Percentiles rank a stretch among this genome's conserved stretches.
Conservation (phyloP, 1,140 invertebrate genomes). For the Diorhabda sublineata region DNA sequence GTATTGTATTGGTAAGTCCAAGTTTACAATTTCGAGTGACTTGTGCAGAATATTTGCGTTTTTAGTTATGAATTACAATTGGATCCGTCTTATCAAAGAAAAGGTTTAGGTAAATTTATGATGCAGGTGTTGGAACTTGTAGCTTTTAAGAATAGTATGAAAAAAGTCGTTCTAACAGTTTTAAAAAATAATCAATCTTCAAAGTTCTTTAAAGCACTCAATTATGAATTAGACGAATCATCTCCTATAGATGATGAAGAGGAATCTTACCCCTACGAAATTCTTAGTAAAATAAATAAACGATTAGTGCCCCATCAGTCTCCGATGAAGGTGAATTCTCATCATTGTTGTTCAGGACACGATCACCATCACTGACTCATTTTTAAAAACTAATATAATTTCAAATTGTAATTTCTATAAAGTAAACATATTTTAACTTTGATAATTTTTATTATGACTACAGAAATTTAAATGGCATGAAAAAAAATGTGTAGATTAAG, state of each 20-base stretch:
- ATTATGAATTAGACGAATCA: conserved; percentile 52
- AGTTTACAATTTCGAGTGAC: conserved; percentile 3
- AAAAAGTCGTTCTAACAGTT: conserved; percentile 77
- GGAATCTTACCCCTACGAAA: conserved; percentile 52
- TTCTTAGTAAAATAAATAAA: conserved; percentile 53
- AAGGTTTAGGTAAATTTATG: conserved; percentile 77
- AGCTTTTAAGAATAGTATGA: conserved; percentile 65
- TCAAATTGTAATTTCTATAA: background rate
- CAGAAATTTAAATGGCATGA: no score
- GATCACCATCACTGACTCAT: conserved; percentile 28
- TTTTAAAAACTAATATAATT: background rate
- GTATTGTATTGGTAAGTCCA: conserved; percentile 71
- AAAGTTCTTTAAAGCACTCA: conserved; percentile 68
- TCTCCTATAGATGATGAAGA: conserved; percentile 51
- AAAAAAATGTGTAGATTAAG: no score
- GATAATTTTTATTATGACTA: no score
- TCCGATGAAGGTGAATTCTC: conserved; percentile 14
- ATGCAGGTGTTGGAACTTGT: conserved; percentile 74
- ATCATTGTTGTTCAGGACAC: conserved; percentile 33
- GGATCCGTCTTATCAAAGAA: conserved; percentile 57
- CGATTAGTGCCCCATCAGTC: conserved; percentile 29
- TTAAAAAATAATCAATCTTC: conserved; percentile 70
- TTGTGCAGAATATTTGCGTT: conserved; percentile 8
- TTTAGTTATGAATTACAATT: conserved; percentile 81
- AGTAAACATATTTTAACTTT: no score